Evolutionary conservation across 2,888 invertebrate genomes (phyloP), one percentile per base, ranked within the genome.

Genomic region (Cerastis rubricosa): DNA sequence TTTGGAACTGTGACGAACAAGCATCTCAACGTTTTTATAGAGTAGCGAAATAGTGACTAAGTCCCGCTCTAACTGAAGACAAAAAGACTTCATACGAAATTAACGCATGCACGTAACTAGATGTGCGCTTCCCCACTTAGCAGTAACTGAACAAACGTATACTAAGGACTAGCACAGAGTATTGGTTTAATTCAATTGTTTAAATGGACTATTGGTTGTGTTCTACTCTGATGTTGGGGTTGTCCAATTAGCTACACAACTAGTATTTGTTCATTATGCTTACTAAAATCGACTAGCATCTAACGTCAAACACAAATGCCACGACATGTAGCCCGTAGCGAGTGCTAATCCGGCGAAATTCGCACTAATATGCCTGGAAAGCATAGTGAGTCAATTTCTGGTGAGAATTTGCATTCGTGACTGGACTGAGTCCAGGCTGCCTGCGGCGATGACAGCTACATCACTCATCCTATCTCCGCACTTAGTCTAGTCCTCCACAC

Each of bases 401-500:
- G 90, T 92, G 92, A 93, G 91, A 92, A 95, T 95, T 95, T 93
- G 93, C 94, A 95, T 95, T 92, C 89, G 91, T 91, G 90, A 90
- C 91, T 92, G 92, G 91, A 91, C 88, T 87, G 88, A 87, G 92
- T 92, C 93, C 91, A 90, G 92, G 89, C 92, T 92, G 95, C 94
- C 93, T 86, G 89, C 87, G 91, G 95, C 93, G 91, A 88, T 92
- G 94, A 93, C 93, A 93, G 91, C 85, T 92, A 91, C 90, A 93
- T 93, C 93, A 92, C 85, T 93, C 92, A 92, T 87, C 83, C 74
- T 79, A 84, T 70, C 76, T 78, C 65, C 54, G 78, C 59, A 76
- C 85, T 87, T 77, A 81, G 83, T 74, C 86, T 74, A 35, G 65
- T 54, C 25, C 25, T 66, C 40, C 68, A 54, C 51, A 71, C 63